Evolutionary conservation across 2,888 invertebrate genomes (phyloP), one percentile per base, ranked within the genome.

Genomic region (Eilema sororculum): DNA sequence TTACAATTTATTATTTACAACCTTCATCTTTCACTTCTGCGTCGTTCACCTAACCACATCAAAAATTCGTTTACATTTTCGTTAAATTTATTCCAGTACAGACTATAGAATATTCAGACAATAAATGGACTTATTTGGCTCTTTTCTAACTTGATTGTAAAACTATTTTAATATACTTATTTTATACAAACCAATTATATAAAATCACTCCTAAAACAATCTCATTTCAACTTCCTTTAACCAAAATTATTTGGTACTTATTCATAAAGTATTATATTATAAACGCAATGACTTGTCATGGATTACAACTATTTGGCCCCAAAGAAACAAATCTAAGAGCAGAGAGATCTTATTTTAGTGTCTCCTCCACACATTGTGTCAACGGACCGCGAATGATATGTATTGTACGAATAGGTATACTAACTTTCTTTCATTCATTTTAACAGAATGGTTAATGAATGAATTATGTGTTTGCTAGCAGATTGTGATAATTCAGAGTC

Each of bases 281-380:
- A 87, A 86, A 90, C 84, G 85, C 89, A 89, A 89, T 92, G 92
- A 92, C 92, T 93, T 93, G 94, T 94, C 94, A 94, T 94, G 94
- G 94, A 92, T 88, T 86, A 91, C 79, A 93, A 85, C 92, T 94
- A 94, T 93, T 94, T 94, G 94, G 94, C 94, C 94, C 94, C 94
- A 86, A 90, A 88, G 90, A 93, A 94, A 93, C 87, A 86, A 91
- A 90, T 90, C 87, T 88, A 87, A 87, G 87, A 88, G 87, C 88
- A 87, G 86, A 87, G 87, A 91, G 90, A 93, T 91, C 90, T 87
- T 85, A 86, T 89, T 83, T 83, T 77, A 84, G 28, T 24, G 57
- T 58, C 57, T 64, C 66, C 58, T 66, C 41, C 41, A 41, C 66
- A 66, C 41, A 33, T 56, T 65, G 56, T 30, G 56, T 20, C 33